Conservation (phyloP, 92 coral and sea anemone species). For the Siderastrea siderea region DNA sequence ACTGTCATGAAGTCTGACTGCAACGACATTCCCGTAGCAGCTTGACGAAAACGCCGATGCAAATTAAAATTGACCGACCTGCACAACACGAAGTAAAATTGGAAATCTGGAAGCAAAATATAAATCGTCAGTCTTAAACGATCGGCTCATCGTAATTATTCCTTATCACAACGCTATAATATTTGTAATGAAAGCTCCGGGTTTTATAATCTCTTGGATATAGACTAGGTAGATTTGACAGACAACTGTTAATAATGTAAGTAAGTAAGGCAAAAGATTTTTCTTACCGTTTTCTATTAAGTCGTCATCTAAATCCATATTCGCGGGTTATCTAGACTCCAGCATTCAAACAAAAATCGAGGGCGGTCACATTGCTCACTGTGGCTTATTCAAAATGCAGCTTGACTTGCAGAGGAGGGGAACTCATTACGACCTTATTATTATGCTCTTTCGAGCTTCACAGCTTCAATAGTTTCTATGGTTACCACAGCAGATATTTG, state of each 20-base stretch:
- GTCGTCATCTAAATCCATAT: slow-evolving; percentile 31
- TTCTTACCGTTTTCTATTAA: slow-evolving; percentile 33
- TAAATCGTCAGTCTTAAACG: background rate
- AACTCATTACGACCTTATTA: slow-evolving; percentile 18
- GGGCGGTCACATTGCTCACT: slow-evolving; percentile 17
- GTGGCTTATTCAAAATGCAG: slow-evolving; percentile 32
- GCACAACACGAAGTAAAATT: background rate
- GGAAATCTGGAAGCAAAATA: background rate
- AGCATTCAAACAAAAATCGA: background rate
- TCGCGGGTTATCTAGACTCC: background rate
- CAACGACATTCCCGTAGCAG: background rate
- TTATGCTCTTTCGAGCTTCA: slow-evolving; percentile 16
- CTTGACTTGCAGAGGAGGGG: slow-evolving; percentile 10
- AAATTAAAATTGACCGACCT: background rate
- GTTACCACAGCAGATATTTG: slow-evolving; percentile 15
- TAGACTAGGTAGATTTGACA: background rate
- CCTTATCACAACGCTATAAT: background rate
- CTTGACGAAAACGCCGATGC: background rate
- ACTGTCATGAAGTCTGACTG: background rate
- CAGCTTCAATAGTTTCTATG: slow-evolving; percentile 32
- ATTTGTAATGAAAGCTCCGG: no score
- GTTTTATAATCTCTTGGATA: background rate
- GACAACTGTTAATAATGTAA: background rate
- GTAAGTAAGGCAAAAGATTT: background rate
- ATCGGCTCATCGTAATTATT: background rate